Base-by-base conservation (phyloP, 2,797 vertebrate species). In the Hylomyscus alleni region DNA sequence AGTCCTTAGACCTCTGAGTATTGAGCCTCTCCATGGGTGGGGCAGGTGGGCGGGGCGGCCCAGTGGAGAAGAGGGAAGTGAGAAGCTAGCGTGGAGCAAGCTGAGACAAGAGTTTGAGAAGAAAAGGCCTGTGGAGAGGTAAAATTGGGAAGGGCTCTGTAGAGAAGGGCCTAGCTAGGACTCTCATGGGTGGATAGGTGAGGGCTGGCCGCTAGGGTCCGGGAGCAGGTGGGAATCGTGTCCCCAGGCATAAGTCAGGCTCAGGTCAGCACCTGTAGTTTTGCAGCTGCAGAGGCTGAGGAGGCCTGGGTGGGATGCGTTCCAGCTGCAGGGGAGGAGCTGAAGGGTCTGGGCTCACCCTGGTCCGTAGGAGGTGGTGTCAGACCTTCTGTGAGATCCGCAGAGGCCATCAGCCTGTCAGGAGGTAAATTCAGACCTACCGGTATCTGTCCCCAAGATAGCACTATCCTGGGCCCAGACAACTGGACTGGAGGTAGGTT, bases 261-360 rank as follows among this genome's bases (percentile, higher is more conserved):
- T 52, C 47, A 17, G 62, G 26, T 29, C 29, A 0, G 44, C 19
- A 7, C 10, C 15, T 37, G 40, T n/a, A 52, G 86, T 44, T 37
- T 17, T 7, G 1, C 9, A 34, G 69, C 47, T 50, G n/a, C 34
- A 62, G 34, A 37, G n/a, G 24, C 29, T 15, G 56, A 44, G 69
- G 60, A 69, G 78, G n/a, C 2, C 7, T 0, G 0, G 14, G 26
- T 4, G 20, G 37, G 69, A 24, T 47, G 69, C 40, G 40, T 34
- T 65, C 19, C 9, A 8, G 54, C 98, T 99, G 0, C 98, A 98
- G 2, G 72, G 72, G 77, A 56, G 80, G 13, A 29, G 3, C 72
- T 69, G 40, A 31, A 37, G 40, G 58, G 22, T 56, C 47, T 34
- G 40, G 52, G 69, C 58, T 73, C 67, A 6, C 80, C 58, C 69